Base-by-base conservation (phyloP, 2,888 invertebrate species). In the Cactoblastis cactorum region DNA sequence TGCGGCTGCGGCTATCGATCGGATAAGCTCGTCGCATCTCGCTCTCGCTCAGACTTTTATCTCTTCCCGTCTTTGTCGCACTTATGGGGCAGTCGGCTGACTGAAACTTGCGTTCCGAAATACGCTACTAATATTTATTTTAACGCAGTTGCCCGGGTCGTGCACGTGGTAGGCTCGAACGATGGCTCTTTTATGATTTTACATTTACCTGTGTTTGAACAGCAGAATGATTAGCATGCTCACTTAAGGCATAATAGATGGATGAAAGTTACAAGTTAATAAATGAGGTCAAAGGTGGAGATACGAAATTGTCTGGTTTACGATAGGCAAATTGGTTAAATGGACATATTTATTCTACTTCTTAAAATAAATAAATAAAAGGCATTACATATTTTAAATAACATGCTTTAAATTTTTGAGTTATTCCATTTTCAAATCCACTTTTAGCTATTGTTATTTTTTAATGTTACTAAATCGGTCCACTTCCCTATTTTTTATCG, bases 1-100 rank as follows among this genome's bases (percentile, higher is more conserved):
- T 88, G 89, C 89, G 88, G 86, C 89, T 89, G 89, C 88, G 89
- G 87, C 86, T 89, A 89, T 89, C 86, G 89, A 89, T 87, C 88
- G 81, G 79, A 74, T 74, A 71, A 74, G 75, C 67, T 83, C 69
- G 74, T 73, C 69, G 68, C 72, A 71, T 83, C 82, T 75, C 77
- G 68, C 76, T 83, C 83, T 63, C 72, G 56, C 82, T 63, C 64
- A 63, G 59, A 63, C 64, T 63, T 69, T 67, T 66, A 69, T 67
- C 69, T 71, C 59, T 60, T 55, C 65, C 67, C 62, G 68, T 80
- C 82, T 63, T 75, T 61, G 63, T 87, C 77, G 58, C 76, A 71
- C 82, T 64, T 57, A 66, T 62, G 58, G 72, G 68, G 67, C 61
- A 63, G 69, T 67, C 67, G 70, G 72, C 71, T 74, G 74, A 75